Evolutionary conservation across 2,113 vertebrate genomes (phyloP).

Genomic region (Callocephalon fimbriatum): DNA sequence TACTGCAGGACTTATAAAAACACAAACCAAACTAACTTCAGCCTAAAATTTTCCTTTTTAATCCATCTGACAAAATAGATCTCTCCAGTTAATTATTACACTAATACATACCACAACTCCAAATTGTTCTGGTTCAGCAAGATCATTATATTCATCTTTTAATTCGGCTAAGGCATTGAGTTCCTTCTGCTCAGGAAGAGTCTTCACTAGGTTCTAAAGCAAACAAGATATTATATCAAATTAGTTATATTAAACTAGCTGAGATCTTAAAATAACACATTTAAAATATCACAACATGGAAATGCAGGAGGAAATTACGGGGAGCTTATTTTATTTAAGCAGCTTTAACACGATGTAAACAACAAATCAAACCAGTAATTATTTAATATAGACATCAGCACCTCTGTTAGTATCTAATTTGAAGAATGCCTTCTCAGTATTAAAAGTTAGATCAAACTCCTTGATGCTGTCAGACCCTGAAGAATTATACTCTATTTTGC

Average conservation of each 20-base stretch:
- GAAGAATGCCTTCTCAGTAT: not conserved
- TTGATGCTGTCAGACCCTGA: not conserved
- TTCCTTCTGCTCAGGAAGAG: conserved; percentile 94
- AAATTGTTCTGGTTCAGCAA: conserved; percentile 96
- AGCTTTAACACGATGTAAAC: not conserved
- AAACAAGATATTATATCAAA: conserved; percentile 36
- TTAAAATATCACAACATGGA: conserved; percentile 30
- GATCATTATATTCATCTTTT: conserved; percentile 92
- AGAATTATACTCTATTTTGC: not conserved
- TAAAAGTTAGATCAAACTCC: not conserved
- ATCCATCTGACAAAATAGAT: not conserved
- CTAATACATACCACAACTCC: conserved; percentile 92
- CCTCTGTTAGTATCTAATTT: not conserved
- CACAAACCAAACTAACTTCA: not conserved
- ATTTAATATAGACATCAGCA: conserved; percentile 29
- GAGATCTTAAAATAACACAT: not conserved
- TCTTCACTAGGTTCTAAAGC: conserved; percentile 93
- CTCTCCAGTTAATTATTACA: not conserved
- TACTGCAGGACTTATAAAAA: not conserved
- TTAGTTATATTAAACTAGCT: not conserved
- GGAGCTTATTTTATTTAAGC: not conserved
- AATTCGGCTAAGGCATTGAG: conserved; percentile 90
- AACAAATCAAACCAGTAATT: conserved; percentile 48
- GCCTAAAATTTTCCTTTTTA: conserved; percentile 1
- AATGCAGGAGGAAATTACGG: not conserved